Evolutionary conservation across 2,888 invertebrate species (phyloP), one percentile per base, ranked within the genome.

Genomic region (Pherbina coryleti): DNA sequence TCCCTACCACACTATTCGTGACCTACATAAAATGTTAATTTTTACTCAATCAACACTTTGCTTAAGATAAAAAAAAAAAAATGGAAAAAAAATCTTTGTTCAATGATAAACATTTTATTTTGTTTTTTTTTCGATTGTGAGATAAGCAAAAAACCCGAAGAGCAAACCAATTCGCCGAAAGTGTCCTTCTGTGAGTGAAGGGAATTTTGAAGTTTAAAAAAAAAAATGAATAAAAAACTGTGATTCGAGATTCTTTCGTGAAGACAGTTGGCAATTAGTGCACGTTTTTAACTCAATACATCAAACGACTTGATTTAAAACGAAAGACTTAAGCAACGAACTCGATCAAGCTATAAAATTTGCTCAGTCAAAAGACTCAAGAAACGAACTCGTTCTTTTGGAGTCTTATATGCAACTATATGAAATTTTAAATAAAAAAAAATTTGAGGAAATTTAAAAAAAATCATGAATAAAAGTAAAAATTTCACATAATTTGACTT

Each of bases 21-120:
- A 22, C 72, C 72, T 44, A 72, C 60, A 22, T 72, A 60, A 60
- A 44, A 25, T 72, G 44, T 60, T 44, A 72, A 72, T 55, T 44
- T 55, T 44, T 55, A 57, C 17, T n/a, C 17, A 64, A 31, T 4
- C 64, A 11, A 28, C 9, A 64, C 55, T 19, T 64, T 34, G 64
- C n/a, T 66, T 34, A 34, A 66, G 31, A 9, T 37, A 66, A 31
- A 51, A 17, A n/a, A 17, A 14, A 3, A 14, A 53, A 53, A 4
- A 17, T n/a, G 17, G 17, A 53, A 53, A 3, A 53, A 53, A 19
- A n/a, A 53, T 2, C 17, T 53, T 5, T 37, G 5, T 37, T 37
- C 37, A 19, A 53, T 53, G 53, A 19, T 53, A 53, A 53, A 53
- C 17, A 53, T 19, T 53, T 8, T n/a, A n/a, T 5, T 9, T 53